Base-by-base conservation (phyloP, 2,888 invertebrate genomes). In the Coelopa pilipes region DNA sequence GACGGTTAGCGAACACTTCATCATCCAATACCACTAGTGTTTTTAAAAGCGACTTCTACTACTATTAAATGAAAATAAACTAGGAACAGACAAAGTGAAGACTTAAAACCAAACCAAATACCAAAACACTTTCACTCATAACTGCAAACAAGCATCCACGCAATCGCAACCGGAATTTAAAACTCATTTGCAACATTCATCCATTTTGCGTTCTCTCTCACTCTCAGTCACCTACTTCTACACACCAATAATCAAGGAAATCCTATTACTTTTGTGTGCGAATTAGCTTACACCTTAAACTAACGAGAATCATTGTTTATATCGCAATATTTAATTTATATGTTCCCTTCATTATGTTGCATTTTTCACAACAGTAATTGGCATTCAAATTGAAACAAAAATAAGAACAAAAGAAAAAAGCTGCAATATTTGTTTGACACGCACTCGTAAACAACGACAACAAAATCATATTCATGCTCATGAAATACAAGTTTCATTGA, bases 1-100 rank as follows among this genome's bases (percentile, higher is more conserved):
- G 91, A 83, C 89, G 91, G 81, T 87, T 88, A 88, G 88, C 82
- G 81, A 81, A 82, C 68, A 46, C 49, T 59, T 71, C 69, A 74
- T 62, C 74, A 70, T 65, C 68, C 47, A 62, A 65, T 63, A 68
- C 68, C 47, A 62, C 70, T 63, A 68, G 72, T 70, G 70, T 57
- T 74, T 70, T 68, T 73, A 53, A 68, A 68, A 73, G 72, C 59
- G 69, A 66, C 62, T 63, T 63, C 73, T 60, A 71, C 74, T 70
- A 75, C 76, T 77, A 77, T 63, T 75, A 74, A 72, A 70, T 62
- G 72, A 67, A 70, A 70, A 72, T 70, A 72, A 76, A 76, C 73
- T 71, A 77, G 34, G 34, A 34, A 34, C 34, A 34, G 34, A 34
- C 34, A 2, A 34, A 34, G 34, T 34, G 72, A 75, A 77, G 76